These are phyloP conservation scores for Harpalus rubripes DNA, from an alignment of 2,888 invertebrate genomes.

Conservation along the genomic window DNA sequence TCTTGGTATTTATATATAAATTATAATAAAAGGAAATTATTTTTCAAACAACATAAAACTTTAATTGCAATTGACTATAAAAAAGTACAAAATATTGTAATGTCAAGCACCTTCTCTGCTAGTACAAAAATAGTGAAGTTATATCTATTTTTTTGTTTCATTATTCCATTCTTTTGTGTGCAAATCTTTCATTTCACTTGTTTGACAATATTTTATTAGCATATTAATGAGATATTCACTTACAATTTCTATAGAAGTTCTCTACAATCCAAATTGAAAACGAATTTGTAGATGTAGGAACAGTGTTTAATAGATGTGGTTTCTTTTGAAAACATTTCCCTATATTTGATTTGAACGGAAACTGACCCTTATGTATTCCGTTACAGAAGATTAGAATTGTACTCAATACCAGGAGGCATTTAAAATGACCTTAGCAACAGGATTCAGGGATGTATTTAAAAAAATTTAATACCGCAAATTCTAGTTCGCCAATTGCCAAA, in stretches of 20 bases:
- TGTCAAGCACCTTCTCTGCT: background rate
- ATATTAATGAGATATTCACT: background rate
- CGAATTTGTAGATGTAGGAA: too few species aligned
- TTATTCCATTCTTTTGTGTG: background rate
- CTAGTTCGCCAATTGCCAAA: too few species aligned
- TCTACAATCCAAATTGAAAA: background rate
- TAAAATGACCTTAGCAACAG: too few species aligned
- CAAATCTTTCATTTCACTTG: background rate
- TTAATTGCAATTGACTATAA: background rate
- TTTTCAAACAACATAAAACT: background rate
- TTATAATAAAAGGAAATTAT: too few species aligned
- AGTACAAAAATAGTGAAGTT: background rate
- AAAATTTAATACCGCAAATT: too few species aligned
- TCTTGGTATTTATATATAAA: background rate
- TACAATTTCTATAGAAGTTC: background rate
- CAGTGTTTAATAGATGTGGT: too few species aligned
- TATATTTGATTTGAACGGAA: too few species aligned
- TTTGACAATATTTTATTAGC: slow-evolving; percentile 3
- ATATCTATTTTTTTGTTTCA: background rate
- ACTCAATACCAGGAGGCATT: too few species aligned
- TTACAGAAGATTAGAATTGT: too few species aligned
- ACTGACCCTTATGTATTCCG: too few species aligned
- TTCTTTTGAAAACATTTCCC: too few species aligned
- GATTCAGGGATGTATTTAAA: too few species aligned
- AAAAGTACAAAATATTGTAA: background rate